These are phyloP conservation scores for Malurus alboscapulatus DNA, from an alignment of 2,113 vertebrate species.

Conservation along the genomic window DNA sequence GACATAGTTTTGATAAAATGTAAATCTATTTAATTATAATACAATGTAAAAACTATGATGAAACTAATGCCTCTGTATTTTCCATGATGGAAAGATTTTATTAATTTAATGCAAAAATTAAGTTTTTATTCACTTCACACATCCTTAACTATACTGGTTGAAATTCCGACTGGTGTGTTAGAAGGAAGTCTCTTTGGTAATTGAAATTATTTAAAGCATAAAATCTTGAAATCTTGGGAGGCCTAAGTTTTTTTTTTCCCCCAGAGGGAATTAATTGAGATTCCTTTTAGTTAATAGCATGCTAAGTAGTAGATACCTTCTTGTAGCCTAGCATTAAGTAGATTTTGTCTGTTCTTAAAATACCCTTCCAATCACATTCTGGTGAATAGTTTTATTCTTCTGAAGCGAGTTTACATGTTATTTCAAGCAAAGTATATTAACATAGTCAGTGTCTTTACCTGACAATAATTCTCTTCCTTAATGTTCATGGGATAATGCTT, in stretches of 20 bases:
- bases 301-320: not conserved
- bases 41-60: not conserved
- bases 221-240: not conserved
- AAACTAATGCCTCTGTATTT: not conserved
- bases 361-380: not conserved
- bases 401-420: not conserved
- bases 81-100: not conserved
- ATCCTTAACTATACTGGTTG: not conserved
- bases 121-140: not conserved
- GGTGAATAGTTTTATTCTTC: not conserved
- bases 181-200: not conserved
- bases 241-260: not conserved
- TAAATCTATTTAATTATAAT: not conserved
- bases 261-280: not conserved
- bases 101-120: not conserved
- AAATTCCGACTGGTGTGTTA: not conserved
- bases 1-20: not conserved
- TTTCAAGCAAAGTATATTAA: not conserved
- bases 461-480: not conserved
- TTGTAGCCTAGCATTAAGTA: not conserved
- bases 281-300: not conserved
- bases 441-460: not conserved
- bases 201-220: not conserved
- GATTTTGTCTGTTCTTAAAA: constrained; percentile 27
- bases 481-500: not conserved